Conservation (phyloP, 1,140 invertebrate species). For the Pogonus chalceus region DNA sequence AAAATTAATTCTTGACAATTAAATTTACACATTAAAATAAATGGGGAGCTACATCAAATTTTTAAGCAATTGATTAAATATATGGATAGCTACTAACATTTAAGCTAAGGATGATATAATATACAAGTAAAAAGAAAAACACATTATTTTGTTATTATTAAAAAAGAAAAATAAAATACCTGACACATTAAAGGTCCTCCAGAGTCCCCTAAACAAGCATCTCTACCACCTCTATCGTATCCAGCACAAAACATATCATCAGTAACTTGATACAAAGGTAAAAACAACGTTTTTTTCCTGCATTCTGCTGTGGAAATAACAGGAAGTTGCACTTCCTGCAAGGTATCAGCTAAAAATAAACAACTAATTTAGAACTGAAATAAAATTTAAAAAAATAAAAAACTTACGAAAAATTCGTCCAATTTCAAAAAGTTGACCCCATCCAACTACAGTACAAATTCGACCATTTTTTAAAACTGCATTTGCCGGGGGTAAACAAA, state of each 20-base stretch:
- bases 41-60: too few species aligned
- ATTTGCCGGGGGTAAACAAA: conserved; percentile 51
- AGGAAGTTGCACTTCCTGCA: conserved; percentile 78
- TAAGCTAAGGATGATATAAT: too few species aligned
- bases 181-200: conserved; percentile 49
- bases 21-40: too few species aligned
- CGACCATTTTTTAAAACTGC: conserved; percentile 47
- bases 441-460: conserved; percentile 68
- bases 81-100: too few species aligned
- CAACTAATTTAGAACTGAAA: not conserved
- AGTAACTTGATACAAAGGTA: conserved; percentile 45
- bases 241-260: conserved; percentile 35
- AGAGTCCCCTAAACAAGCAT: conserved; percentile 56
- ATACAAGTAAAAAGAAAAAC: too few species aligned
- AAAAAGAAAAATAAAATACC: conserved; percentile 9
- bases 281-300: conserved; percentile 62
- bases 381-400: conserved; percentile 1
- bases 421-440: conserved; percentile 73
- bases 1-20: too few species aligned
- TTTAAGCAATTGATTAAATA: too few species aligned
- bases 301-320: conserved; percentile 74
- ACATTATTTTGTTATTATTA: not conserved
- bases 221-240: conserved; percentile 35
- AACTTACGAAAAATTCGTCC: conserved; percentile 71
- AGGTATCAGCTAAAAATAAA: conserved; percentile 59